phyloP scores from a whole-genome alignment of 2,797 vertebrate species.

The Cygnus olor region DNA sequence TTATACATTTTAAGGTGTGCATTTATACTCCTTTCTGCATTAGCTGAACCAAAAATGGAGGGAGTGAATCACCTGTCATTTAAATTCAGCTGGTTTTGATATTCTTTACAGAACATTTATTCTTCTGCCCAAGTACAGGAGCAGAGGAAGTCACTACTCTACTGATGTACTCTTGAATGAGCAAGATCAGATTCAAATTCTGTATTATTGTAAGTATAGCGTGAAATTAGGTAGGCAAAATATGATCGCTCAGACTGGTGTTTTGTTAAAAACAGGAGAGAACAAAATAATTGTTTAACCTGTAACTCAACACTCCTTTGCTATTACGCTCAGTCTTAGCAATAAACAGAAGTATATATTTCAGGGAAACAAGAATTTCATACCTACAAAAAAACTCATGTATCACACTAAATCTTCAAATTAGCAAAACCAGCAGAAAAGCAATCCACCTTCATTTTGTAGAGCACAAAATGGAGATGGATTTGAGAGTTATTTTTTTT shows the following conservation, averaged over 20 bases:
- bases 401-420: slow-evolving; percentile 26
- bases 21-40: background rate
- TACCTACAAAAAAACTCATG: background rate
- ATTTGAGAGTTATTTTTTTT: background rate
- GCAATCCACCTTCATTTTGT: background rate
- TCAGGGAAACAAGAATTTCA: background rate
- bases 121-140: background rate
- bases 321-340: background rate
- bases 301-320: background rate
- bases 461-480: background rate
- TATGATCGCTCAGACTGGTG: background rate
- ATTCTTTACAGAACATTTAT: background rate
- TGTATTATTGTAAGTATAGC: background rate
- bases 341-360: background rate
- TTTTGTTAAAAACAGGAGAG: slow-evolving; percentile 10
- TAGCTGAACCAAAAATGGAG: background rate
- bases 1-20: too few relatives aligned
- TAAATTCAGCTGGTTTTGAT: background rate
- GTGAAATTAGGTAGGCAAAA: slow-evolving; percentile 15
- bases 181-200: background rate
- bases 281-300: slow-evolving; percentile 13
- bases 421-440: background rate
- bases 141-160: background rate
- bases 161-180: background rate
- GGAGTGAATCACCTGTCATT: background rate